Evolutionary conservation across 2,888 invertebrate genomes (phyloP).

Genomic region (Clitarchus hookeri): DNA sequence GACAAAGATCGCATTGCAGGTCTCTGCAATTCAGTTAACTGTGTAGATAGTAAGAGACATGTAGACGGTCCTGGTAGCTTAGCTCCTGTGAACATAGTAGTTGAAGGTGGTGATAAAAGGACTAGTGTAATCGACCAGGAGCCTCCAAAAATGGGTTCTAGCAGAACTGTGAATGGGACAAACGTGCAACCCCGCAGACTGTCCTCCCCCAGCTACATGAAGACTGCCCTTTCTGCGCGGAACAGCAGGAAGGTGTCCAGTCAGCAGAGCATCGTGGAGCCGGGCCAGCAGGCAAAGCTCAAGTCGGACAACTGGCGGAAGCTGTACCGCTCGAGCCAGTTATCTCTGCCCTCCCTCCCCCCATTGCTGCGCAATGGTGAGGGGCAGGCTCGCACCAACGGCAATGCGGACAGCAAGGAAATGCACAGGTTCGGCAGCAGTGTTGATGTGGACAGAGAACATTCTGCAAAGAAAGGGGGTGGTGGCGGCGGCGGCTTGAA

Average conservation of each 20-base stretch:
- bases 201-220: slow-evolving; percentile 54
- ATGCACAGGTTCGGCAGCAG: slow-evolving; percentile 44
- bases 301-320: slow-evolving; percentile 53
- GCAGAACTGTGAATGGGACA: neutral
- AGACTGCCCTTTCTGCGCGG: slow-evolving; percentile 55
- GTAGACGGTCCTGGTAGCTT: neutral
- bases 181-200: slow-evolving; percentile 18
- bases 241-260: slow-evolving; percentile 38
- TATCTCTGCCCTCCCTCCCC: slow-evolving; percentile 21
- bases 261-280: neutral
- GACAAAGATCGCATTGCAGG: neutral
- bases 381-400: slow-evolving; percentile 42
- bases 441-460: slow-evolving; percentile 40
- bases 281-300: slow-evolving; percentile 43
- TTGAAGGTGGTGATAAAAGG: neutral
- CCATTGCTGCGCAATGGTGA: slow-evolving; percentile 34
- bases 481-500: slow-evolving; percentile 71
- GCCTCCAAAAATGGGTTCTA: neutral
- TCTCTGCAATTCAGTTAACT: neutral
- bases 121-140: neutral
- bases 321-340: slow-evolving; percentile 45
- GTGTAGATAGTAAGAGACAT: neutral
- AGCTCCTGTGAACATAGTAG: neutral
- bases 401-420: slow-evolving; percentile 48
- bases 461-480: slow-evolving; percentile 59